Base-by-base conservation (phyloP, 2,888 invertebrate species). In the Aelia acuminata region DNA sequence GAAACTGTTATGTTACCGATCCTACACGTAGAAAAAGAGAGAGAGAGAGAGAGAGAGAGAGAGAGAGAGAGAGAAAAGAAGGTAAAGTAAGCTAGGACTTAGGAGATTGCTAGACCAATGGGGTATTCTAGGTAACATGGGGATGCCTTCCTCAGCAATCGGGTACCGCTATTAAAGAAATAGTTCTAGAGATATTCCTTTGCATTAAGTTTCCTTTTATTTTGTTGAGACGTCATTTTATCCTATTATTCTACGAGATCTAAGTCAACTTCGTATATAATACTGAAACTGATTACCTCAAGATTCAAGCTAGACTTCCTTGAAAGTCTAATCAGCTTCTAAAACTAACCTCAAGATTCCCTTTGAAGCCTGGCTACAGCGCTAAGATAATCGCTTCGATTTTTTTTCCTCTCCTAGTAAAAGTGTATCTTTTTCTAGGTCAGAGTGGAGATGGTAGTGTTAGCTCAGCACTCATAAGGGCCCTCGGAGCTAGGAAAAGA, bases 391-490 rank as follows among this genome's bases (percentile, higher is more conserved):
- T 18, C 63, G 35, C 31, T 35, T 70, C 31, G 35, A 70, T 70
- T 70, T 70, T 70, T 31, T 13, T 13, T 20, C 63, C 63, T 43
- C 63, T n/a, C n/a, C n/a, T 70, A 31, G 18, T 31, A 35, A 35
- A 70, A 70, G 63, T 18, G 18, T 15, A 70, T 0, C 1, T 70
- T 70, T 70, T 70, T 70, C 63, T 70, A 70, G 63, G 63, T 70
- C 63, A 70, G 63, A 3, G n/a, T n/a, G n/a, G 18, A 18, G 63
- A 7, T 5, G 63, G 35, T 3, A 26, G 80, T 80, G 80, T 80
- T 80, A 80, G 43, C 80, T 80, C 80, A 80, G 80, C 80, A 80
- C 22, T n/a, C 80, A 80, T n/a, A 43, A 80, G 80, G 43, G 80
- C 80, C n/a, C 80, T 80, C 31, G 43, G 80, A 43, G 80, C 75